A percentile compares a stretch with the other conserved stretches of the same genome.
These are phyloP conservation scores for Ivindomyrus marchei DNA, from an alignment of 2,113 vertebrate genomes.

Conservation along the genomic window DNA sequence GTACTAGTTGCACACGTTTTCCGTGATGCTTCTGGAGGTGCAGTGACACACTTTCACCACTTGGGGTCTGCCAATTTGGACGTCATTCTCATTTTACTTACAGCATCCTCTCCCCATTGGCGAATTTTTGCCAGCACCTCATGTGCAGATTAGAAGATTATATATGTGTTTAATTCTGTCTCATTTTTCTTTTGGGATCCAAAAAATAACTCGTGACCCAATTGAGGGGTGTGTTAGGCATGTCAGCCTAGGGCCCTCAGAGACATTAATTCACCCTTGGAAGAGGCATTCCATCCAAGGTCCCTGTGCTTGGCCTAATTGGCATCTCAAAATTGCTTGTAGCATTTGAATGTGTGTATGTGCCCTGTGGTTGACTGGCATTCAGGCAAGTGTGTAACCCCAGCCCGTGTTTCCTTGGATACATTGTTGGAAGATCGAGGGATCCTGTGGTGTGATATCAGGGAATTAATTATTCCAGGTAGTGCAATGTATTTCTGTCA, in stretches of 20 bases:
- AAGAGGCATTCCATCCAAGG: not conserved
- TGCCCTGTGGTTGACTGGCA: not conserved
- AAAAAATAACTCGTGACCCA: not conserved
- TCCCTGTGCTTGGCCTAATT: not conserved
- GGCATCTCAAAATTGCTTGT: not conserved
- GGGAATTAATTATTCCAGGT: not conserved
- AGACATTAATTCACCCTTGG: not conserved
- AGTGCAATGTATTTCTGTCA: not conserved
- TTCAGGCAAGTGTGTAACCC: not conserved
- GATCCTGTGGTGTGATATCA: not conserved
- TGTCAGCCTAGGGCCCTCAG: not conserved
- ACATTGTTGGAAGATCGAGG: not conserved
- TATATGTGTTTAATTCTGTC: no score
- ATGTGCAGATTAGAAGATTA: no score
- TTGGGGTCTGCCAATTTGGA: no score
- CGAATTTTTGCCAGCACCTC: no score
- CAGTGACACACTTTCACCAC: not conserved
- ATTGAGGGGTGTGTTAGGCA: not conserved
- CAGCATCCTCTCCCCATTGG: no score
- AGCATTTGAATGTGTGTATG: not conserved
- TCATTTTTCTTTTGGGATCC: not conserved
- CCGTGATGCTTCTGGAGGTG: not conserved
- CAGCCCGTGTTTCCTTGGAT: not conserved
- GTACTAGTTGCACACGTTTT: not conserved
- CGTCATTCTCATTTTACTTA: no score